A percentile compares a stretch with the other conserved stretches of the same genome.
Evolutionary conservation across 2,888 invertebrate genomes (phyloP).

Genomic region (Lamellibrachia satsuma): DNA sequence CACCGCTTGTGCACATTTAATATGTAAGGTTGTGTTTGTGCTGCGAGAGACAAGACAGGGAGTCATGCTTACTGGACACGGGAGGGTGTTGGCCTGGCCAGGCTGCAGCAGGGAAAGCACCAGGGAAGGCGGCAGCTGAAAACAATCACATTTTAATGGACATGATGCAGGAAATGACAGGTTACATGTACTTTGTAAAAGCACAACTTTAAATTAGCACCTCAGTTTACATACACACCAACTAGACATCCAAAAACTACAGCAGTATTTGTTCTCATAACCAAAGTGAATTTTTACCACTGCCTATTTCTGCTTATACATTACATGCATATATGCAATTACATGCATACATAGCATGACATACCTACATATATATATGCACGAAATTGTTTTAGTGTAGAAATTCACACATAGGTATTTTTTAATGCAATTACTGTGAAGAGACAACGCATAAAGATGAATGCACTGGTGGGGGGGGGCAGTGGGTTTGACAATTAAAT

Average conservation of each 20-base stretch:
- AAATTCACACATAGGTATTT: too few relatives aligned
- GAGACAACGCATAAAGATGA: neutral
- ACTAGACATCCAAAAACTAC: too few relatives aligned
- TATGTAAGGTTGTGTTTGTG: neutral
- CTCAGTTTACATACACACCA: too few relatives aligned
- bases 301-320: neutral
- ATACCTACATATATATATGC: neutral
- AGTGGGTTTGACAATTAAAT: neutral
- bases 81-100: conserved; percentile 23
- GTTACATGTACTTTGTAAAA: neutral
- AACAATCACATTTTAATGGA: neutral
- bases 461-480: neutral
- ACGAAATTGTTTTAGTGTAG: neutral
- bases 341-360: neutral
- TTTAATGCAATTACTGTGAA: neutral
- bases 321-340: neutral
- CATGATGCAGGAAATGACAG: neutral
- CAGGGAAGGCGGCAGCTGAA: conserved; percentile 29
- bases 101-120: conserved; percentile 20
- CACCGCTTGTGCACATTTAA: neutral
- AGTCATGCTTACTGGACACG: conserved; percentile 32
- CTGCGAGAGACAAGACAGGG: neutral
- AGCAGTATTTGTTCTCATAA: neutral
- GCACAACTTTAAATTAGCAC: neutral
- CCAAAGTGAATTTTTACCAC: neutral